A percentile compares a stretch with the other conserved stretches of the same genome.
Evolutionary conservation across 2,797 vertebrate species (phyloP).

Genomic region (Sebastes hubbsi): DNA sequence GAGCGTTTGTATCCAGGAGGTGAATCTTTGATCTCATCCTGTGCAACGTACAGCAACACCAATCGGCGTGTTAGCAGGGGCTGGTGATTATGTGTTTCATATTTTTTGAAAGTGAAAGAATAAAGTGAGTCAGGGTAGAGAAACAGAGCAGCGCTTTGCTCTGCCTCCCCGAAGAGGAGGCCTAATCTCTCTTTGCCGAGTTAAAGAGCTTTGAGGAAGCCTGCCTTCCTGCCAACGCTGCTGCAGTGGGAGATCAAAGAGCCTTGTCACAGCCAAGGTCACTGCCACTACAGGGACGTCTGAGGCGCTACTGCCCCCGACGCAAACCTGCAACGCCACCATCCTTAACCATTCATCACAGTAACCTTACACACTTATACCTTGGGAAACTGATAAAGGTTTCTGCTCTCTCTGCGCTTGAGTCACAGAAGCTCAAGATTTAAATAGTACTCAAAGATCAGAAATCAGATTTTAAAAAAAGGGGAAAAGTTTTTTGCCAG

Average conservation of each 20-base stretch:
- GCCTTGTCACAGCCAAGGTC: conserved; percentile 75
- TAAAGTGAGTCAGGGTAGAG: conserved; percentile 39
- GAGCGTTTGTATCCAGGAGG: background rate
- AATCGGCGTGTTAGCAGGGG: conserved; percentile 9
- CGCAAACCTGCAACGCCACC: conserved; percentile 29
- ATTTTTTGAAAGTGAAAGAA: conserved; percentile 33
- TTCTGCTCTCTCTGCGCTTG: conserved; percentile 1
- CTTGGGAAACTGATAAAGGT: conserved; percentile 11
- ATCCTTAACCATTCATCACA: conserved; percentile 27
- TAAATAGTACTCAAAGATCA: conserved; percentile 5
- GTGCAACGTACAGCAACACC: conserved; percentile 31
- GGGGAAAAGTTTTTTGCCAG: background rate
- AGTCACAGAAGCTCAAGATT: conserved; percentile 1
- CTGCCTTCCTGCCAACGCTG: conserved; percentile 66
- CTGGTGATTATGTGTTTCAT: conserved; percentile 39
- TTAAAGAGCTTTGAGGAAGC: conserved; percentile 80
- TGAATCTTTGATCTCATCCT: conserved; percentile 37
- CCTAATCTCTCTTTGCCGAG: conserved; percentile 77
- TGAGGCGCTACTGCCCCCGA: conserved; percentile 25
- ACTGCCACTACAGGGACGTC: conserved; percentile 59
- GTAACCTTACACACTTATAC: conserved; percentile 5
- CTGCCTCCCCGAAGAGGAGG: conserved; percentile 64
- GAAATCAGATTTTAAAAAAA: conserved; percentile 3
- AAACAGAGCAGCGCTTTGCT: conserved; percentile 43
- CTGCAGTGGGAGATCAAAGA: conserved; percentile 76